These are phyloP conservation scores for Microctenopoma lineatum DNA, from an alignment of 2,797 vertebrate genomes.

Conservation along the genomic window DNA sequence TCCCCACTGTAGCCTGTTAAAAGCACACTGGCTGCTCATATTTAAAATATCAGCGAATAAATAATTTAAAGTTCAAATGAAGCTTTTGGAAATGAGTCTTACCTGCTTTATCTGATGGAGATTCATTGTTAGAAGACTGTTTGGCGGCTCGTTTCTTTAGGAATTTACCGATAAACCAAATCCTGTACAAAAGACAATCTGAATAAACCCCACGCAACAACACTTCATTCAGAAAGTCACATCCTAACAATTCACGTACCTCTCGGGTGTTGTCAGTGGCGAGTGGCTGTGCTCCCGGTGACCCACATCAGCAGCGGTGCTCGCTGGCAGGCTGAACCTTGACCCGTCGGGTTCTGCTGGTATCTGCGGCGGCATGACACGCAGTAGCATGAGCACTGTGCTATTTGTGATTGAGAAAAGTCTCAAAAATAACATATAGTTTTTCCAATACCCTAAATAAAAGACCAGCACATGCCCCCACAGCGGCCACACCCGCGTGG, in stretches of 20 bases:
- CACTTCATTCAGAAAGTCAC: too few species aligned
- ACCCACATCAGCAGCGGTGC: constrained; percentile 58
- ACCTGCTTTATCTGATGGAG: constrained; percentile 68
- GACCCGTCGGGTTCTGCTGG: constrained; percentile 65
- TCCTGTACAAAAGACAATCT: constrained; percentile 58
- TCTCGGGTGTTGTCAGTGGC: constrained; percentile 74
- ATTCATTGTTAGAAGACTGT: constrained; percentile 68
- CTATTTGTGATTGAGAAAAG: not conserved
- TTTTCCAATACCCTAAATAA: not conserved
- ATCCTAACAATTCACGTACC: constrained; percentile 20
- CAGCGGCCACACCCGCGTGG: constrained; percentile 20
- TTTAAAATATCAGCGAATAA: constrained; percentile 1
- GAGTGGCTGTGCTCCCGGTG: constrained; percentile 32
- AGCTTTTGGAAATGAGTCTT: constrained; percentile 6
- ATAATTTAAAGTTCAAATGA: not conserved
- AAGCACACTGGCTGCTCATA: not conserved
- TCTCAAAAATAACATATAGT: not conserved
- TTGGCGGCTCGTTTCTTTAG: constrained; percentile 73
- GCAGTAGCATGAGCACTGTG: constrained; percentile 1
- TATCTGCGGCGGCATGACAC: constrained; percentile 40
- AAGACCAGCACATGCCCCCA: constrained; percentile 16
- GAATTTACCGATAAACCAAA: constrained; percentile 75
- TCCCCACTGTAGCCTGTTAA: not conserved
- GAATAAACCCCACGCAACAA: not conserved
- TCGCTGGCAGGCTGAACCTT: constrained; percentile 72